phyloP scores from a whole-genome alignment of 2,797 vertebrate genomes.

The Falco peregrinus region DNA sequence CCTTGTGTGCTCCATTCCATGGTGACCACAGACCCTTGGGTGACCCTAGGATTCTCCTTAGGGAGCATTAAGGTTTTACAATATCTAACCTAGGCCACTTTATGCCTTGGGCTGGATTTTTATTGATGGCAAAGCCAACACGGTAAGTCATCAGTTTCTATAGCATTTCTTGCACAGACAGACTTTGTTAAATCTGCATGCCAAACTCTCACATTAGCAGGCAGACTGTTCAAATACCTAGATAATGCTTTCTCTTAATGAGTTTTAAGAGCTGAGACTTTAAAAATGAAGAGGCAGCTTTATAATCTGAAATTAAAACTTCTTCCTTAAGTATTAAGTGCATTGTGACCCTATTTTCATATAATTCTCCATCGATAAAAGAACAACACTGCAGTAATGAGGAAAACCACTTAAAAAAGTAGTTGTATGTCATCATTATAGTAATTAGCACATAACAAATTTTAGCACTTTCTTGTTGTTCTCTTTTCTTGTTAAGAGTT shows the following conservation, averaged over 20 bases:
- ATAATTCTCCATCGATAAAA: conserved; percentile 46
- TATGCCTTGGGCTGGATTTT: neutral
- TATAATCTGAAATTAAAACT: conserved; percentile 44
- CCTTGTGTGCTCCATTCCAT: neutral
- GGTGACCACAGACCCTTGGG: neutral
- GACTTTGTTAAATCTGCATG: neutral
- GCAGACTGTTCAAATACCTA: neutral
- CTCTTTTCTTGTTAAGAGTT: conserved; percentile 39
- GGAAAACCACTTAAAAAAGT: neutral
- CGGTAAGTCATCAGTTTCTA: neutral
- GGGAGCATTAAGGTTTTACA: neutral
- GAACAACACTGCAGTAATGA: conserved; percentile 12
- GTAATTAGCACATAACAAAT: conserved; percentile 59
- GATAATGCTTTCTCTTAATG: neutral
- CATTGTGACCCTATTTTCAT: conserved; percentile 23
- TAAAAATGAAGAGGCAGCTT: conserved; percentile 27
- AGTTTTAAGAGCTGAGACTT: conserved; percentile 22
- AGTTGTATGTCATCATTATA: conserved; percentile 8
- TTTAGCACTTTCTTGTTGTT: neutral
- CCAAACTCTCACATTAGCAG: neutral
- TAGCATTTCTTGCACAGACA: neutral
- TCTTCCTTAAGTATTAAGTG: conserved; percentile 28
- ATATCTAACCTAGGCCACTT: neutral
- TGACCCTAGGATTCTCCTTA: fast-evolving
- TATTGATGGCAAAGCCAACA: neutral